phyloP scores from a whole-genome alignment of 2,113 vertebrate genomes.

The Pygathrix nemaeus region DNA sequence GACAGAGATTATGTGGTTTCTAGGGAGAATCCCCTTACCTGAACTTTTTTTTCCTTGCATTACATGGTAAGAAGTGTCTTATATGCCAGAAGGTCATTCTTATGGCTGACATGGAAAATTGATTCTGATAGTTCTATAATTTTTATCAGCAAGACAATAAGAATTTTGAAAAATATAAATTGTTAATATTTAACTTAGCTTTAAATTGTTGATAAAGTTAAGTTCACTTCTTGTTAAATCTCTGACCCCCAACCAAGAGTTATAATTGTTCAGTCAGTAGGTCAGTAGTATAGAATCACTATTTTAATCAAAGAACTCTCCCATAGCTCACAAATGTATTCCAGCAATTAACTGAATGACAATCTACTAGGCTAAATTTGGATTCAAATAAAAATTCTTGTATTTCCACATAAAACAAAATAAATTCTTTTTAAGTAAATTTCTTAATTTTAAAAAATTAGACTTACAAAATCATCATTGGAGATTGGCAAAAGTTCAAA shows the following conservation, averaged over 20 bases:
- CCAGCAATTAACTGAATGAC: neutral
- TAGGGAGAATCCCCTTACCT: neutral
- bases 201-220: neutral
- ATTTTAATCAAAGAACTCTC: neutral
- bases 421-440: neutral
- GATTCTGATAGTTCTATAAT: neutral
- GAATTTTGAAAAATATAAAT: neutral
- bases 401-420: neutral
- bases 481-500: neutral
- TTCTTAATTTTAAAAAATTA: neutral
- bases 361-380: neutral
- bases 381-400: slow-evolving; percentile 15
- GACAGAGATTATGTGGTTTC: neutral
- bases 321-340: neutral
- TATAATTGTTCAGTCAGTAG: neutral
- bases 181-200: neutral
- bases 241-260: neutral
- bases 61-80: neutral
- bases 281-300: neutral
- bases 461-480: neutral
- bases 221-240: neutral
- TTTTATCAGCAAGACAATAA: neutral
- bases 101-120: neutral
- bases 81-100: neutral
- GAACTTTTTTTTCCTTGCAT: neutral